phyloP scores from a whole-genome alignment of 2,113 vertebrate genomes.

The Lampris incognitus region DNA sequence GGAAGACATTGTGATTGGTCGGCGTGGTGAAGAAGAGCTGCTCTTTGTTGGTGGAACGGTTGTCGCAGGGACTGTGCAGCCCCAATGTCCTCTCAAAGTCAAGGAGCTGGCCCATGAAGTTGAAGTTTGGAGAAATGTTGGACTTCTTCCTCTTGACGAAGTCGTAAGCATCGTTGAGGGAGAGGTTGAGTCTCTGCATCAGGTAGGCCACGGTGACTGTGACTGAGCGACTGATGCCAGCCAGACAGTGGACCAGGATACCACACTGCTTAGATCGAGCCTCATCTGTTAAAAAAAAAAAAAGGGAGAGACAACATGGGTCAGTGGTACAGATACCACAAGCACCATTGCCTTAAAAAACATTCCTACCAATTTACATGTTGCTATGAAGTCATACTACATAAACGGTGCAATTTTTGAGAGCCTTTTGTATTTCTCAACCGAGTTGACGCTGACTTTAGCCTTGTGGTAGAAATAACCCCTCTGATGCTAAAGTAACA shows the following conservation, averaged over 20 bases:
- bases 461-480: background rate
- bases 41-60: slow-evolving; percentile 72
- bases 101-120: slow-evolving; percentile 92
- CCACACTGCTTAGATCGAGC: slow-evolving; percentile 87
- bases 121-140: slow-evolving; percentile 92
- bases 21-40: slow-evolving; percentile 87
- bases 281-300: slow-evolving; percentile 79
- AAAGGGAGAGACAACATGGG: background rate
- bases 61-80: slow-evolving; percentile 81
- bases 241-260: slow-evolving; percentile 90
- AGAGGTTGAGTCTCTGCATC: slow-evolving; percentile 90
- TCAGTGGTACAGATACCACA: slow-evolving; percentile 9
- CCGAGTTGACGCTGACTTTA: background rate
- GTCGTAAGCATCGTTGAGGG: slow-evolving; percentile 90
- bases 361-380: no score
- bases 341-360: no score
- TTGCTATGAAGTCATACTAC: no score
- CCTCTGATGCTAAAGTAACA: background rate
- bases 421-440: background rate
- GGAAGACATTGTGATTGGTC: slow-evolving; percentile 86
- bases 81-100: slow-evolving; percentile 89
- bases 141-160: slow-evolving; percentile 91
- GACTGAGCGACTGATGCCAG: slow-evolving; percentile 90
- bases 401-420: no score
- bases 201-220: slow-evolving; percentile 92